phyloP scores from a whole-genome alignment of 2,888 invertebrate species.

The Leucophora obtusa region DNA sequence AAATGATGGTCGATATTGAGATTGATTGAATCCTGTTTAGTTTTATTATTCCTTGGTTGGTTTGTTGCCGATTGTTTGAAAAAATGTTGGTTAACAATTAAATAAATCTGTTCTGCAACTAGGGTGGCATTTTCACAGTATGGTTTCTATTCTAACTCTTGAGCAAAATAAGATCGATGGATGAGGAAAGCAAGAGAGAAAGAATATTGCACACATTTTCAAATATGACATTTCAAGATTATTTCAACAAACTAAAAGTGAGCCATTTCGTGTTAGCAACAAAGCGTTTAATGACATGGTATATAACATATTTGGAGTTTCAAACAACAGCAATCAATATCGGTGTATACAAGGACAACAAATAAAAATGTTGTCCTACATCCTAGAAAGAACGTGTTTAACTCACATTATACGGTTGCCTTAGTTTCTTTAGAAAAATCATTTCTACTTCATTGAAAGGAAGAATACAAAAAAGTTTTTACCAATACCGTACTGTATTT shows the following conservation, averaged over 20 bases:
- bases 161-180: slow-evolving; percentile 37
- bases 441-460: slow-evolving; percentile 35
- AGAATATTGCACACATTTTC: slow-evolving; percentile 10
- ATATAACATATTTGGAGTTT: slow-evolving; percentile 10
- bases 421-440: slow-evolving; percentile 18
- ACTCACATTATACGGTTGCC: slow-evolving; percentile 37
- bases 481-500: background rate
- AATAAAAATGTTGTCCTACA: background rate
- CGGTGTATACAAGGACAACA: background rate
- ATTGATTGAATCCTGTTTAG: slow-evolving; percentile 46
- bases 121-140: slow-evolving; percentile 58
- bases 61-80: background rate
- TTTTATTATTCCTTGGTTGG: background rate
- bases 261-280: background rate
- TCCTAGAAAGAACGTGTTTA: slow-evolving; percentile 48
- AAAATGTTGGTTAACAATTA: slow-evolving; percentile 51
- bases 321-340: slow-evolving; percentile 11
- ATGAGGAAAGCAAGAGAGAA: background rate
- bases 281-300: background rate
- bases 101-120: slow-evolving; percentile 60
- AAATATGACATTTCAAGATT: slow-evolving; percentile 30
- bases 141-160: slow-evolving; percentile 1
- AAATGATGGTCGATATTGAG: slow-evolving; percentile 24
- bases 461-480: background rate
- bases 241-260: slow-evolving; percentile 7